These are phyloP conservation scores for Caprella mutica DNA, from an alignment of 2,888 invertebrate species.

Conservation along the genomic window DNA sequence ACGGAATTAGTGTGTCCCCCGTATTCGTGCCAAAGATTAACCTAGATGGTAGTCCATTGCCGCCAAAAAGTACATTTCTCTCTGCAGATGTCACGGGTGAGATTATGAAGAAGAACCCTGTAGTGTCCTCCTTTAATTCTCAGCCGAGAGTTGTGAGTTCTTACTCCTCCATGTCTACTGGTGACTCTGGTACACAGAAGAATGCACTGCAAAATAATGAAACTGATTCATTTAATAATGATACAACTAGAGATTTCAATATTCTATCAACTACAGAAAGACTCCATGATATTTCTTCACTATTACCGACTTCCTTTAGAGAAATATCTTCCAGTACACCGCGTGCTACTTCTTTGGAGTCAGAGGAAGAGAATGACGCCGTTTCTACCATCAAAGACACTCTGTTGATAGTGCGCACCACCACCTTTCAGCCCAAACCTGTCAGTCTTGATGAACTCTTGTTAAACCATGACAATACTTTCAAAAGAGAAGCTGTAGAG, in stretches of 20 bases:
- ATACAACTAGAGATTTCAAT: neutral
- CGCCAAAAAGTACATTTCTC: neutral
- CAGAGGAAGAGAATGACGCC: too few relatives aligned
- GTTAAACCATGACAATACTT: slow-evolving; percentile 3
- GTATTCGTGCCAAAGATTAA: neutral
- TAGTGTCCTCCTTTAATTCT: too few relatives aligned
- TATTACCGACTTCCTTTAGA: too few relatives aligned
- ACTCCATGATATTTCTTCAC: too few relatives aligned
- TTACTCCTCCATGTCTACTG: neutral
- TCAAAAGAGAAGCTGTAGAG: slow-evolving; percentile 5
- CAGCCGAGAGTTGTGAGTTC: neutral
- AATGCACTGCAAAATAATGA: neutral
- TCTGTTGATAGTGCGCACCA: too few relatives aligned
- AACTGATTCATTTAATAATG: neutral
- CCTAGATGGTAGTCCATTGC: neutral
- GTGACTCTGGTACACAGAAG: neutral
- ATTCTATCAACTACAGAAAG: neutral
- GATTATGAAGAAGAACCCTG: too few relatives aligned
- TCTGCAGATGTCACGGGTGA: neutral
- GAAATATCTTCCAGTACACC: too few relatives aligned
- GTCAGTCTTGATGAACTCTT: too few relatives aligned
- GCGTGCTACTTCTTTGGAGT: too few relatives aligned
- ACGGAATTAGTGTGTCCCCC: neutral
- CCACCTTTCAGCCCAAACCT: too few relatives aligned
- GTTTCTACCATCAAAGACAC: too few relatives aligned